Conservation (phyloP, 2,113 vertebrate species). For the Scomber scombrus region DNA sequence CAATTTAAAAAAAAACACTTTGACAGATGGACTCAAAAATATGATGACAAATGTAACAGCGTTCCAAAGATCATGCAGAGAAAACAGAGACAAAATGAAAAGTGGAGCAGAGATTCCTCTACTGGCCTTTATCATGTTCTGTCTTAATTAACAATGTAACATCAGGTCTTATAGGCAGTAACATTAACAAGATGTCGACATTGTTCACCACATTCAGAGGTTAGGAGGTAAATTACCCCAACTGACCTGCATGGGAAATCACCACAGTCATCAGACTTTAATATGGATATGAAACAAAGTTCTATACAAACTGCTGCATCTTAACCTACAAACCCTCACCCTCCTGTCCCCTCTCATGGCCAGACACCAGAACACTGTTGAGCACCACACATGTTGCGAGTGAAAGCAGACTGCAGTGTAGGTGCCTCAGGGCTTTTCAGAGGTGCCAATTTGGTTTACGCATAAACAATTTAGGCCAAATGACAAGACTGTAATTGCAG, state of each 20-base stretch:
- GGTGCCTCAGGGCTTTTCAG: conserved; percentile 48
- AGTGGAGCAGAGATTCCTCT: conserved; percentile 1
- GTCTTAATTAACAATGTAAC: background rate
- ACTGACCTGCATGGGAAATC: background rate
- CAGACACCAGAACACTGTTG: conserved; percentile 13
- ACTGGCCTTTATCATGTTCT: background rate
- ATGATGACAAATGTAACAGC: too few species aligned
- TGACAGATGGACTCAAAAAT: conserved; percentile 18
- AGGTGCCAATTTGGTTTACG: conserved; percentile 71
- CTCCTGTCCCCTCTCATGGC: background rate
- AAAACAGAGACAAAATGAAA: conserved; percentile 10
- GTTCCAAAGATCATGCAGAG: too few species aligned
- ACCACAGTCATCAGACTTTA: background rate
- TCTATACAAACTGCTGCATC: background rate
- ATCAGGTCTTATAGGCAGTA: background rate
- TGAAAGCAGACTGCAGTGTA: conserved; percentile 33
- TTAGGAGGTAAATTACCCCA: background rate
- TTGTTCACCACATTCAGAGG: background rate
- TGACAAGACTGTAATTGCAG: conserved; percentile 42
- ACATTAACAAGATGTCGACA: background rate
- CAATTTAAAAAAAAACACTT: conserved; percentile 27
- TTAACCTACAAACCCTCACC: background rate
- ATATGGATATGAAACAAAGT: background rate
- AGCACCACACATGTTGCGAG: conserved; percentile 21
- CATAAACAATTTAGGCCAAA: conserved; percentile 67